Evolutionary conservation across 2,113 vertebrate species (phyloP).

Genomic region (Ictalurus punctatus): DNA sequence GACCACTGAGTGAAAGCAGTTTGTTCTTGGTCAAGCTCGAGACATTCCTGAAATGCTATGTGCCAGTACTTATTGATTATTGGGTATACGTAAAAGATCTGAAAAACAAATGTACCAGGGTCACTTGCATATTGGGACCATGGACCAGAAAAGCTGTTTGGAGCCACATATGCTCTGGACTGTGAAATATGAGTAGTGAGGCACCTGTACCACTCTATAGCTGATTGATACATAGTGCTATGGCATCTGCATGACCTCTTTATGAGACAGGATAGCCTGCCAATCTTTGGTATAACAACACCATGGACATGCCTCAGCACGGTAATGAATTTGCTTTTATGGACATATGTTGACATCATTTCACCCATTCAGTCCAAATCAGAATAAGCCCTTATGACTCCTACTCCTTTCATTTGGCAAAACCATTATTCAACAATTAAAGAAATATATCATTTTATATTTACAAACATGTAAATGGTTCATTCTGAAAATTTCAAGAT

Average conservation of each 20-base stretch:
- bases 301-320: not conserved
- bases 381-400: not conserved
- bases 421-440: not conserved
- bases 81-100: not conserved
- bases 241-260: conserved; percentile 24
- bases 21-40: conserved; percentile 6
- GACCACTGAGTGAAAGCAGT: conserved; percentile 21
- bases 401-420: not conserved
- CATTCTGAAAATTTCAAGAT: not conserved
- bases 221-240: not conserved
- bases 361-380: not conserved
- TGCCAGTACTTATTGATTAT: not conserved
- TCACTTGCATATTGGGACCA: conserved; percentile 31
- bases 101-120: conserved; percentile 31
- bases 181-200: conserved; percentile 16
- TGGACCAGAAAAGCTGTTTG: conserved; percentile 21
- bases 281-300: not conserved
- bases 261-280: conserved; percentile 57
- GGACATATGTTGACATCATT: not conserved
- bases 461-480: not conserved
- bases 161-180: conserved; percentile 22
- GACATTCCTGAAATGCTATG: not conserved
- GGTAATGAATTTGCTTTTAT: not conserved
- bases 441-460: not conserved
- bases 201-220: not conserved